These are phyloP conservation scores for Penaeus monodon DNA, from an alignment of 2,888 invertebrate genomes.

Conservation along the genomic window DNA sequence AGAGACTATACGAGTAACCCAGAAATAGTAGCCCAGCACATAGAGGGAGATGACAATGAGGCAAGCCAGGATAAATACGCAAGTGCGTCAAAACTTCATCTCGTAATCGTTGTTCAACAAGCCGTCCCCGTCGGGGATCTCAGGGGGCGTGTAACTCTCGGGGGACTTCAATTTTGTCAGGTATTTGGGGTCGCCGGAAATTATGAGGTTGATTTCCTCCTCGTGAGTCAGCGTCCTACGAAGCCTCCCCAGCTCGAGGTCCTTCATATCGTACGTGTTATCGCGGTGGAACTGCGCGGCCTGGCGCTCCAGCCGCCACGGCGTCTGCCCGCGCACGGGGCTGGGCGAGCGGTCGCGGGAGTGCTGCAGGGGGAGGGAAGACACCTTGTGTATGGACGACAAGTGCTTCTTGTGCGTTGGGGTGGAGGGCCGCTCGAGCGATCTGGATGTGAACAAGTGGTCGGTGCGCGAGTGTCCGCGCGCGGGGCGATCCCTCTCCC, in stretches of 20 bases:
- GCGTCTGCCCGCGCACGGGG: slow-evolving; percentile 44
- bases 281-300: slow-evolving; percentile 49
- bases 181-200: slow-evolving; percentile 60
- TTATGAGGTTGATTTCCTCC: slow-evolving; percentile 64
- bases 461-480: slow-evolving; percentile 54
- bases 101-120: slow-evolving; percentile 62
- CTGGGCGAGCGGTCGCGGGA: slow-evolving; percentile 64
- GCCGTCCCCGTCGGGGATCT: slow-evolving; percentile 50
- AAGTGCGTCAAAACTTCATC: slow-evolving; percentile 64
- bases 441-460: slow-evolving; percentile 62
- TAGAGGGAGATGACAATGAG: slow-evolving; percentile 52
- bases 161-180: slow-evolving; percentile 60
- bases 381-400: slow-evolving; percentile 60
- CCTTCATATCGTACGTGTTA: slow-evolving; percentile 52
- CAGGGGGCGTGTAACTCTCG: slow-evolving; percentile 58
- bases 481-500: slow-evolving; percentile 26
- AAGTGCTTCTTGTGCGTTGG: slow-evolving; percentile 61
- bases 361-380: slow-evolving; percentile 59
- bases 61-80: slow-evolving; percentile 40
- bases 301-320: slow-evolving; percentile 45
- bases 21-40: slow-evolving; percentile 49
- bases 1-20: slow-evolving; percentile 43
- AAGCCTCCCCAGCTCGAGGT: slow-evolving; percentile 46
- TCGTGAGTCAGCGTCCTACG: slow-evolving; percentile 63
- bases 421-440: slow-evolving; percentile 63